phyloP scores from a whole-genome alignment of 2,113 vertebrate genomes.

The Sylvia atricapilla region DNA sequence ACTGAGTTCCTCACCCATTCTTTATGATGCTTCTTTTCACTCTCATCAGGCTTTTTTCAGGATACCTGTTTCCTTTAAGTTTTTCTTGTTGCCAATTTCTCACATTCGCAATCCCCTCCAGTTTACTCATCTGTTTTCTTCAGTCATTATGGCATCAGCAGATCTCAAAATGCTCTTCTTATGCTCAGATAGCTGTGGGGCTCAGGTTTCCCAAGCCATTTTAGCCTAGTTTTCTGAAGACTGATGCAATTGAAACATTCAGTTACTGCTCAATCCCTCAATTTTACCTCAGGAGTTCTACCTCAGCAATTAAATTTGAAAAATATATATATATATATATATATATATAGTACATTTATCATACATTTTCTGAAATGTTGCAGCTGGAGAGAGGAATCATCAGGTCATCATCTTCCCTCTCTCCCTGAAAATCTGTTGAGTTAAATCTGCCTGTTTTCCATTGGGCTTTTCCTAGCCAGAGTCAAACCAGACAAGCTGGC shows the following conservation, averaged over 20 bases:
- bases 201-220: neutral
- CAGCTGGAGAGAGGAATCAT: neutral
- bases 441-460: neutral
- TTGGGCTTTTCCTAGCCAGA: neutral
- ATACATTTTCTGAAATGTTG: neutral
- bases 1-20: neutral
- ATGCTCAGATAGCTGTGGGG: neutral
- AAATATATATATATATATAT: neutral
- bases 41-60: neutral
- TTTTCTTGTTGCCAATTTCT: neutral
- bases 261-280: neutral
- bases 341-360: neutral
- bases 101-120: accelerated
- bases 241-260: neutral
- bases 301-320: neutral
- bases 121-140: neutral
- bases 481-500: neutral
- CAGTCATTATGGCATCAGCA: neutral
- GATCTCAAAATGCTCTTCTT: neutral
- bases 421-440: neutral
- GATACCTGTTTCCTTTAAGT: neutral
- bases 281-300: neutral
- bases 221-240: neutral
- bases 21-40: neutral
- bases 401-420: neutral